Percentiles rank a stretch among this genome's conserved stretches.
These are phyloP conservation scores for Euschistus heros DNA, from an alignment of 1,140 invertebrate species.

Conservation along the genomic window DNA sequence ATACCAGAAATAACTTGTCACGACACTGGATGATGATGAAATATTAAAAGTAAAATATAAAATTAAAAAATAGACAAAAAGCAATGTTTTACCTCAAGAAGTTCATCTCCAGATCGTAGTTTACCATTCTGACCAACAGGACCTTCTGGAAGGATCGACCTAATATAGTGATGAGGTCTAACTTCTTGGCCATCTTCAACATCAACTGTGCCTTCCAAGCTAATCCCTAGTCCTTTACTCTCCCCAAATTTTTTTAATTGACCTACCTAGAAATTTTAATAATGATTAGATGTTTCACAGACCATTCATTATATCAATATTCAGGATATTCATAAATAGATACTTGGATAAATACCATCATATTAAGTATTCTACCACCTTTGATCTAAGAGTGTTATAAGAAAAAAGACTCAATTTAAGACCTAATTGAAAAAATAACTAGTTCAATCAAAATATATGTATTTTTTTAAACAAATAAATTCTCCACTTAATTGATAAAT, in stretches of 20 bases:
- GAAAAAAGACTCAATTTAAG: too few species aligned
- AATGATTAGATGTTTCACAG: background rate
- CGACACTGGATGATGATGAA: background rate
- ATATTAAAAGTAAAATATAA: background rate
- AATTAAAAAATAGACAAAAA: background rate
- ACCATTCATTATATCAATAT: background rate
- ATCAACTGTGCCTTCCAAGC: conserved; percentile 76
- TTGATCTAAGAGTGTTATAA: too few species aligned
- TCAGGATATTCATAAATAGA: background rate
- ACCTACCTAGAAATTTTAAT: conserved; percentile 43
- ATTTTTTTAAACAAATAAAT: too few species aligned
- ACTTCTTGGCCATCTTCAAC: conserved; percentile 63
- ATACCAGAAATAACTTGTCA: too few species aligned
- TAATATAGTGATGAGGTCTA: conserved; percentile 68
- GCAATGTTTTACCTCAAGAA: conserved; percentile 53
- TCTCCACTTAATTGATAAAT: too few species aligned
- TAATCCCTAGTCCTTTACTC: conserved; percentile 72
- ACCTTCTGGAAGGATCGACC: conserved; percentile 69
- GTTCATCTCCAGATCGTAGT: conserved; percentile 78
- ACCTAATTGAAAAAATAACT: too few species aligned
- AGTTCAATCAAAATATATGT: too few species aligned
- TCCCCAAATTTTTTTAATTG: conserved; percentile 55
- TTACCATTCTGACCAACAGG: conserved; percentile 63
- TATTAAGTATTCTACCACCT: background rate
- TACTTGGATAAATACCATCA: background rate